Evolutionary conservation across 2,888 invertebrate genomes (phyloP).

Genomic region (Noctuana brunneofusca): DNA sequence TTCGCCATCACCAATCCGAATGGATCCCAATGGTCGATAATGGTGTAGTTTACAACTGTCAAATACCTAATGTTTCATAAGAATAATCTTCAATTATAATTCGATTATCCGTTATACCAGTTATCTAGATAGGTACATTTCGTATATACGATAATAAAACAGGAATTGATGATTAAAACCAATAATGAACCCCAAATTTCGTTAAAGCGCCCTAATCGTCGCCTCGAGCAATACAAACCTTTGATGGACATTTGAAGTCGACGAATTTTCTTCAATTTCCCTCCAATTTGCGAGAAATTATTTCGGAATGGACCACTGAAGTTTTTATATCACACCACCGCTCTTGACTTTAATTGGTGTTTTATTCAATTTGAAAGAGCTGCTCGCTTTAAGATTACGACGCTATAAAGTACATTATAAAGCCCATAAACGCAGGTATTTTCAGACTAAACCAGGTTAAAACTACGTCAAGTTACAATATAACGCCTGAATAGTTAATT

Average conservation of each 20-base stretch:
- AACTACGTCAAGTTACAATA: too few relatives aligned
- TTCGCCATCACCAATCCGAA: too few relatives aligned
- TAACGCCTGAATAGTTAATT: too few relatives aligned
- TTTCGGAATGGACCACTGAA: slow-evolving; percentile 47
- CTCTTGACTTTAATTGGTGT: slow-evolving; percentile 51
- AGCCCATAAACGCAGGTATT: background rate
- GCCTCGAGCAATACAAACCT: slow-evolving; percentile 45
- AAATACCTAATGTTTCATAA: too few relatives aligned
- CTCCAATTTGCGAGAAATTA: slow-evolving; percentile 55
- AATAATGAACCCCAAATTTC: slow-evolving; percentile 31
- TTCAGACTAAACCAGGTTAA: too few relatives aligned
- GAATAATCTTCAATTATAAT: background rate
- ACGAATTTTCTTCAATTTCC: slow-evolving; percentile 48
- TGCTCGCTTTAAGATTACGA: slow-evolving; percentile 29
- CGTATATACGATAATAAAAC: slow-evolving; percentile 10
- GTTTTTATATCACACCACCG: slow-evolving; percentile 43
- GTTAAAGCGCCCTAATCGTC: slow-evolving; percentile 49
- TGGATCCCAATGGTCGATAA: too few relatives aligned
- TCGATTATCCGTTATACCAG: too few relatives aligned
- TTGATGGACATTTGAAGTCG: slow-evolving; percentile 57
- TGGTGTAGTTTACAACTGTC: too few relatives aligned
- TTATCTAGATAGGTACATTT: background rate
- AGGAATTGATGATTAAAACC: slow-evolving; percentile 28
- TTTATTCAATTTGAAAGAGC: slow-evolving; percentile 34
- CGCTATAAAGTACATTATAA: slow-evolving; percentile 20